Conservation (phyloP, 2,113 vertebrate genomes). For the Motacilla tschutschensis region DNA sequence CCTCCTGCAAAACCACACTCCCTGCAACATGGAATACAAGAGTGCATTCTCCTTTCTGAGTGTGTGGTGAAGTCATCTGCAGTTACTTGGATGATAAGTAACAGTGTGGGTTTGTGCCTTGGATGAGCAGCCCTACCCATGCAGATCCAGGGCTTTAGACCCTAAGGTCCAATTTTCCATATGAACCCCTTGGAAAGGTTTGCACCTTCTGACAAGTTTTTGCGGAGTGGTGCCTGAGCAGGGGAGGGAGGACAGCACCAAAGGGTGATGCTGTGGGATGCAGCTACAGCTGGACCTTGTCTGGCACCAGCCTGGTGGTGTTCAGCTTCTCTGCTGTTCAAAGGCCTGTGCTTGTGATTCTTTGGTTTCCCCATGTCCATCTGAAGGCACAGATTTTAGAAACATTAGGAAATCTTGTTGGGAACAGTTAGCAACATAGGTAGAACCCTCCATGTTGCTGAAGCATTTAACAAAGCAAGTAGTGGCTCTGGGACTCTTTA, state of each 20-base stretch:
- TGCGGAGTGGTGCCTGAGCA: fast-evolving
- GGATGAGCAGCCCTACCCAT: neutral
- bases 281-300: neutral
- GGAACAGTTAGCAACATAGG: neutral
- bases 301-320: neutral
- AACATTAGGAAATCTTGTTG: neutral
- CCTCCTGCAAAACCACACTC: neutral
- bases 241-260: neutral
- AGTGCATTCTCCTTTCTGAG: neutral
- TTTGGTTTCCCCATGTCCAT: neutral
- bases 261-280: neutral
- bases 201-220: neutral
- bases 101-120: neutral
- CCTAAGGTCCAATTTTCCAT: neutral
- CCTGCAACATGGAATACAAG: neutral
- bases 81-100: neutral
- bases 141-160: fast-evolving
- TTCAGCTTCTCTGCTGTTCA: neutral
- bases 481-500: neutral
- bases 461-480: neutral
- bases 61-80: fast-evolving
- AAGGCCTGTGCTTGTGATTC: neutral
- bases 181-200: neutral
- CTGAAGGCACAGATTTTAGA: neutral
- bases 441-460: fast-evolving